A percentile compares a stretch with the other conserved stretches of the same genome.
Evolutionary conservation across 2,113 vertebrate genomes (phyloP).

Genomic region (Bujurquina vittata): DNA sequence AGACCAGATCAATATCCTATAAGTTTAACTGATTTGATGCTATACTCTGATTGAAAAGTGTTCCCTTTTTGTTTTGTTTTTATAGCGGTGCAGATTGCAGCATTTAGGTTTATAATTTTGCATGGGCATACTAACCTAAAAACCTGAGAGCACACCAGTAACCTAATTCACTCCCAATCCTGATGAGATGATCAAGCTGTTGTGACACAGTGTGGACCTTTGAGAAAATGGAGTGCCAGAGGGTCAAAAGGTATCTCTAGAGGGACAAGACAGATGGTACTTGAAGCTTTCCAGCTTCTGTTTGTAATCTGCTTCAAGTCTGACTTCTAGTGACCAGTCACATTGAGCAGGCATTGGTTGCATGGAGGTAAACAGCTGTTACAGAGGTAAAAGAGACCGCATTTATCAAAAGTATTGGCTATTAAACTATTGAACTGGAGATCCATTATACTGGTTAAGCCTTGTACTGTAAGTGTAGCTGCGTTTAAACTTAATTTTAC

Average conservation of each 20-base stretch:
- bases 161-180: not conserved
- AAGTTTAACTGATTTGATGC: no score
- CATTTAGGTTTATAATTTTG: not conserved
- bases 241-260: not conserved
- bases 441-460: not conserved
- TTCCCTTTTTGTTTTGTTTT: no score
- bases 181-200: not conserved
- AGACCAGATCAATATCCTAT: no score
- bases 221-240: not conserved
- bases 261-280: not conserved
- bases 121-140: not conserved
- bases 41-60: no score
- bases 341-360: not conserved
- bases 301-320: not conserved
- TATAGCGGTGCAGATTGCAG: not conserved
- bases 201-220: not conserved
- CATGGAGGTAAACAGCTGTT: not conserved
- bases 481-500: not conserved
- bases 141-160: not conserved
- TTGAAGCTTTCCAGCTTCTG: not conserved
- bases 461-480: no score
- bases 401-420: not conserved
- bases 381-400: not conserved
- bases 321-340: not conserved
- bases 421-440: not conserved